Conservation (phyloP, 2,797 vertebrate genomes). For the Lagodon rhomboides region DNA sequence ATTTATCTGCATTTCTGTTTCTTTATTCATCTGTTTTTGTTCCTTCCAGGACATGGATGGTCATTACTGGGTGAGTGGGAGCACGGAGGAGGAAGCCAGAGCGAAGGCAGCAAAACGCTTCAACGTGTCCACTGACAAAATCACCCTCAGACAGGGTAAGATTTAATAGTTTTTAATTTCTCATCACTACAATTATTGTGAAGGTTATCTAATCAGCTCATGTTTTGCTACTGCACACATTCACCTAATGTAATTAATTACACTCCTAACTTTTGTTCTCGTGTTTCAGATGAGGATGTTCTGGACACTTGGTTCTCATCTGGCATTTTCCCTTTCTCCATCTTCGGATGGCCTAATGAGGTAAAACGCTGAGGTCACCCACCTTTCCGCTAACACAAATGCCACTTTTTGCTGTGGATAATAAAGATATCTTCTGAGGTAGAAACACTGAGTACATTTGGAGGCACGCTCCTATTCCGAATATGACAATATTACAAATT, state of each 20-base stretch:
- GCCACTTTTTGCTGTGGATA: background rate
- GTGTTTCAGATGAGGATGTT: constrained; percentile 91
- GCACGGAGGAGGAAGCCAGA: constrained; percentile 87
- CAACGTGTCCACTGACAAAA: constrained; percentile 87
- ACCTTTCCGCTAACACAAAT: constrained; percentile 37
- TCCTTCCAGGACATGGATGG: constrained; percentile 88
- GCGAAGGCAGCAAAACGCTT: constrained; percentile 90
- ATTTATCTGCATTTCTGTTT: background rate
- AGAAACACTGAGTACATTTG: background rate
- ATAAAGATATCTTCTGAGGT: background rate
- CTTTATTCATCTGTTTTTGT: background rate
- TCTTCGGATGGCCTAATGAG: constrained; percentile 94
- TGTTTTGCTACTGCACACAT: constrained; percentile 12
- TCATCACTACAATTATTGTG: constrained; percentile 12
- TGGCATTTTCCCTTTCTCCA: constrained; percentile 94
- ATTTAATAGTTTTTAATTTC: constrained; percentile 11
- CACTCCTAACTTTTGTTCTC: constrained; percentile 30
- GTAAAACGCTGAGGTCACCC: constrained; percentile 68
- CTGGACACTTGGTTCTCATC: constrained; percentile 97
- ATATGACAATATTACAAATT: too few relatives aligned
- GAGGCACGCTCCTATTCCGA: too few relatives aligned
- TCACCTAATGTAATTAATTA: constrained; percentile 21
- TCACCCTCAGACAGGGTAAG: constrained; percentile 90
- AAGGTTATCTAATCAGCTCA: constrained; percentile 33
- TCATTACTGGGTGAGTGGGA: constrained; percentile 93